phyloP scores from a whole-genome alignment of 2,797 vertebrate genomes.

The Hemitrygon akajei region DNA sequence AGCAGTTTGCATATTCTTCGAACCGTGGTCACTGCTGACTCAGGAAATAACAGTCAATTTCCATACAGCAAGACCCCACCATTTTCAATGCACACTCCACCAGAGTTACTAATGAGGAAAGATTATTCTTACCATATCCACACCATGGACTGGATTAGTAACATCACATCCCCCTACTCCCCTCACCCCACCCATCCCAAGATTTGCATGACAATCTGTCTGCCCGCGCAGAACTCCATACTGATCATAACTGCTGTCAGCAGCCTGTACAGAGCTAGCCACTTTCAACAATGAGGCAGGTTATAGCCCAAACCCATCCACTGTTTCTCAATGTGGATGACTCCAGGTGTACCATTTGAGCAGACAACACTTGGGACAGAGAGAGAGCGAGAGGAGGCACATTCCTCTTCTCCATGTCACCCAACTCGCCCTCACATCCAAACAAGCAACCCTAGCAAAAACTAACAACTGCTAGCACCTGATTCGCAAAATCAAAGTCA shows the following conservation, averaged over 20 bases:
- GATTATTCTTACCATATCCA: no score
- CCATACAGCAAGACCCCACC: not conserved
- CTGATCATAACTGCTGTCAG: not conserved
- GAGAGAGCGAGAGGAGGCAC: not conserved
- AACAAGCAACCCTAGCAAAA: not conserved
- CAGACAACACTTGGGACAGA: no score
- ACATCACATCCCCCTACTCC: no score
- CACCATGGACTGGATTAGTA: no score
- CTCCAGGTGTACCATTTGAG: not conserved
- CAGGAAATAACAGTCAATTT: not conserved
- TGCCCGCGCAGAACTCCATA: not conserved
- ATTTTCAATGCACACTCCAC: not conserved
- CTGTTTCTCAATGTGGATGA: not conserved
- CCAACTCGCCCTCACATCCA: not conserved
- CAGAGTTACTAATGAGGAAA: not conserved
- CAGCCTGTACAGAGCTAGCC: not conserved
- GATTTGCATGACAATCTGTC: not conserved
- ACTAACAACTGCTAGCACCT: no score
- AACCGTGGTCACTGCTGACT: not conserved
- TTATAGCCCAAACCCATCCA: not conserved
- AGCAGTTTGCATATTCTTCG: no score
- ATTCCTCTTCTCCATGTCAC: not conserved
- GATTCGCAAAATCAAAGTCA: no score
- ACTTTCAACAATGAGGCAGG: not conserved
- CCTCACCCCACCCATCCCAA: no score